A percentile compares a stretch with the other conserved stretches of the same genome.
These are phyloP conservation scores for Montipora efflorescens DNA, from an alignment of 64 coral and sea anemone species.

Conservation along the genomic window DNA sequence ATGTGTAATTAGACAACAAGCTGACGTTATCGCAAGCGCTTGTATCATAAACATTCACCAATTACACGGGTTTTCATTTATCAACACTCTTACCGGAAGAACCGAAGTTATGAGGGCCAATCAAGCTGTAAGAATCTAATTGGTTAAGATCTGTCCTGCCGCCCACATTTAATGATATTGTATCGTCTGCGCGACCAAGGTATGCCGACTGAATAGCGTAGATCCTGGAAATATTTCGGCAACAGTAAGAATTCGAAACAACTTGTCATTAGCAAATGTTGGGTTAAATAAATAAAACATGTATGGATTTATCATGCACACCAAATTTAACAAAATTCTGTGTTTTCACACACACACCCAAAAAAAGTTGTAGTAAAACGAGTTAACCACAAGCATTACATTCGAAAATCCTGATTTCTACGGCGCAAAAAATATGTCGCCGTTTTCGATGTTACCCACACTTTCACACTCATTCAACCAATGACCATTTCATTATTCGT, in stretches of 20 bases:
- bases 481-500: no score
- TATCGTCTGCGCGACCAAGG: background rate
- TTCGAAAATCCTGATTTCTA: no score
- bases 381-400: no score
- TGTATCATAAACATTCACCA: slow-evolving; percentile 1
- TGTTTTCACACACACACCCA: no score
- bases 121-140: slow-evolving; percentile 14
- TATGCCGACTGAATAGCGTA: background rate
- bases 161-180: slow-evolving; percentile 6
- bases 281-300: background rate
- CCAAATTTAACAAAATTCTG: background rate
- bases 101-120: background rate
- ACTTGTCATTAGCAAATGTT: background rate
- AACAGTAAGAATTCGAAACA: background rate
- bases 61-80: slow-evolving; percentile 16
- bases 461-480: no score
- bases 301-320: background rate
- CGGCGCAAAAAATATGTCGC: no score
- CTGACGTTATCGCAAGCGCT: slow-evolving; percentile 1
- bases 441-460: no score
- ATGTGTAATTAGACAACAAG: background rate
- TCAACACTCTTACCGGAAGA: slow-evolving; percentile 39
- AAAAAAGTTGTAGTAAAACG: no score
- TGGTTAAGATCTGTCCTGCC: slow-evolving; percentile 16
- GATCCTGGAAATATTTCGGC: background rate